Conservation (phyloP, 2,113 vertebrate genomes). For the Motacilla tschutschensis region DNA sequence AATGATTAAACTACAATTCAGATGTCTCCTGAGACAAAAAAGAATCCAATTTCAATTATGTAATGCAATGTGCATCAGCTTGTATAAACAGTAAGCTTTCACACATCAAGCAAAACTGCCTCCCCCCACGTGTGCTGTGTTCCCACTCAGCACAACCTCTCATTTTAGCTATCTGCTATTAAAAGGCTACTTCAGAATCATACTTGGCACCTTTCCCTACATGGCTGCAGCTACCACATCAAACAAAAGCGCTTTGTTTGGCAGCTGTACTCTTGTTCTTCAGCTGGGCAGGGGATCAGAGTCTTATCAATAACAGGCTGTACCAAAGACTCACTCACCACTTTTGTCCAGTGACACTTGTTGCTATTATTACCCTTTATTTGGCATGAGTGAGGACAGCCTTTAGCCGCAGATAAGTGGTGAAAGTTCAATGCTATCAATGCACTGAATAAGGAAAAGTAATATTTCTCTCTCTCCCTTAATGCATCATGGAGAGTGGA, state of each 20-base stretch:
- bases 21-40: not conserved
- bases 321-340: not conserved
- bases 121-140: not conserved
- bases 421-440: not conserved
- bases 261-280: not conserved
- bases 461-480: not conserved
- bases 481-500: not conserved
- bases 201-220: slow-evolving; percentile 7
- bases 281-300: not conserved
- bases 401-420: not conserved
- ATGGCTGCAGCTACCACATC: not conserved
- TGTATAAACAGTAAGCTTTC: not conserved
- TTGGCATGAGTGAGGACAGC: not conserved
- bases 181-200: slow-evolving; percentile 19
- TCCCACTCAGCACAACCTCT: slow-evolving; percentile 6
- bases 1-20: not conserved
- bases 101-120: not conserved
- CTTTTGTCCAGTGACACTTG: slow-evolving; percentile 17
- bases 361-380: slow-evolving; percentile 41
- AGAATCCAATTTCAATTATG: not conserved
- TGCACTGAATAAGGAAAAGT: not conserved
- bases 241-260: slow-evolving; percentile 28
- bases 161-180: slow-evolving; percentile 31
- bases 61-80: not conserved
- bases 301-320: slow-evolving; percentile 13